phyloP scores from a whole-genome alignment of 2,888 invertebrate genomes.

The Rhamnusium bicolor region DNA sequence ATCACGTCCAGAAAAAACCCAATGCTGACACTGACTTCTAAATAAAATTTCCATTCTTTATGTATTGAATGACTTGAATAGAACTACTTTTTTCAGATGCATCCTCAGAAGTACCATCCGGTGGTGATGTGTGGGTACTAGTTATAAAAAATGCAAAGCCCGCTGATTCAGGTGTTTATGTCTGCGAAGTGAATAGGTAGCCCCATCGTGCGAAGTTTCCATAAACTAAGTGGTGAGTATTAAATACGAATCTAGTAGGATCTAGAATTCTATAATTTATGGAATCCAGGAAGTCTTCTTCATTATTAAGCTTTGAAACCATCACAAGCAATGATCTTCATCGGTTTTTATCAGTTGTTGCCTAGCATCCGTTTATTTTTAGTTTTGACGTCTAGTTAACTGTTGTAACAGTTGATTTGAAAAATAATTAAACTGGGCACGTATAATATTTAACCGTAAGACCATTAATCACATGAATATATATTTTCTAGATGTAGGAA shows the following conservation, averaged over 20 bases:
- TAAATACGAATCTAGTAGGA: constrained; percentile 23
- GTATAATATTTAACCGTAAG: no score
- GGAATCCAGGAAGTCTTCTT: background rate
- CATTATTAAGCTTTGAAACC: background rate
- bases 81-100: constrained; percentile 44
- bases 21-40: background rate
- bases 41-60: background rate
- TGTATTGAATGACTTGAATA: background rate
- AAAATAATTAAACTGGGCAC: no score
- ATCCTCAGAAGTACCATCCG: constrained; percentile 69
- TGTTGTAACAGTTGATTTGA: no score
- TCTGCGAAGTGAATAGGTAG: constrained; percentile 88
- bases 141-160: constrained; percentile 81
- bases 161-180: constrained; percentile 84
- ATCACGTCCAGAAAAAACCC: no score
- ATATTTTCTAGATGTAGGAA: no score
- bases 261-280: constrained; percentile 10
- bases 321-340: background rate
- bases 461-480: no score
- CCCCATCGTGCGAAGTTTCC: constrained; percentile 85
- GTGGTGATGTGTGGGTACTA: constrained; percentile 89
- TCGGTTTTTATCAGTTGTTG: background rate
- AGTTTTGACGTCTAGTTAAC: no score
- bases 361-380: no score
- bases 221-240: constrained; percentile 81